These are phyloP conservation scores for Drosophila rubida DNA, from an alignment of 2,888 invertebrate genomes.

Conservation along the genomic window DNA sequence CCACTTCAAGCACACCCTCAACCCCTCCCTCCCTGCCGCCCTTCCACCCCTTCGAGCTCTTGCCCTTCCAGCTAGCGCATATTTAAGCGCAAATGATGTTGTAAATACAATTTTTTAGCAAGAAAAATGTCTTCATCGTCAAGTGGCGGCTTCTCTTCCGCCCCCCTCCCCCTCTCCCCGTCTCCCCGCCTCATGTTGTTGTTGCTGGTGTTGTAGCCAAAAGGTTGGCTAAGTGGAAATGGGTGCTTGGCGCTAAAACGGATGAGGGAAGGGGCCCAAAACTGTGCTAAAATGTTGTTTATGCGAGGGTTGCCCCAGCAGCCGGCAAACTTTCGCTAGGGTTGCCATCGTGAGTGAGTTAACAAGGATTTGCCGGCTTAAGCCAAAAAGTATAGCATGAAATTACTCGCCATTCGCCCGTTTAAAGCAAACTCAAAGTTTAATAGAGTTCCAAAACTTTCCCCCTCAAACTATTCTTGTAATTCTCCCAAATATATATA, in stretches of 20 bases:
- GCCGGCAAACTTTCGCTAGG: constrained; percentile 10
- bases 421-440: constrained; percentile 1
- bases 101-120: constrained; percentile 75
- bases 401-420: background rate
- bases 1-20: constrained; percentile 1
- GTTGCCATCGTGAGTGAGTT: constrained; percentile 7
- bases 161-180: background rate
- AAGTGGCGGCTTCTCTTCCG: constrained; percentile 46
- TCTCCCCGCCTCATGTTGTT: constrained; percentile 22
- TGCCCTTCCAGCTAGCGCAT: constrained; percentile 5
- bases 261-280: background rate
- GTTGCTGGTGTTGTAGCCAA: constrained; percentile 34
- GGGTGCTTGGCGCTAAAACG: constrained; percentile 51
- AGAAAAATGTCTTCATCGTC: constrained; percentile 76
- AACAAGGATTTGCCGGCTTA: constrained; percentile 9
- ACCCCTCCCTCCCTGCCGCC: constrained; percentile 4
- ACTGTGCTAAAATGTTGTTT: constrained; percentile 36
- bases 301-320: constrained; percentile 18
- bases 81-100: constrained; percentile 75
- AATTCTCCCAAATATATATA: background rate
- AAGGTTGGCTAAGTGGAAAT: constrained; percentile 74
- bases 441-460: constrained; percentile 1
- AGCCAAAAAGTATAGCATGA: background rate
- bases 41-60: background rate
- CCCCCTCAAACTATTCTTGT: background rate